phyloP scores from a whole-genome alignment of 2,113 vertebrate genomes.

The Rynchops niger region DNA sequence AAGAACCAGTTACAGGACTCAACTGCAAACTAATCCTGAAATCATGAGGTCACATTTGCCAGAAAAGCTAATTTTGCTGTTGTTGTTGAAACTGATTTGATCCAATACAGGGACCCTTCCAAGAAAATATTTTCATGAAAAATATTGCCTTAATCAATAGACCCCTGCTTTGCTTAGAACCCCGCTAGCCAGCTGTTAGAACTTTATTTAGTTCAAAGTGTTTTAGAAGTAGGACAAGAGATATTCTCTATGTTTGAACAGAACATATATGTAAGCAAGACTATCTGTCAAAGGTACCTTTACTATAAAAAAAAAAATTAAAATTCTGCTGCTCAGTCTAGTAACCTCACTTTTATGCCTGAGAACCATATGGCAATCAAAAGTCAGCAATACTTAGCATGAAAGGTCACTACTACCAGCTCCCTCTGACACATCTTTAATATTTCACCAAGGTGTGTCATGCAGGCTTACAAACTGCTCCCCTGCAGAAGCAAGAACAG shows the following conservation, averaged over 20 bases:
- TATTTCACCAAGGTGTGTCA: not conserved
- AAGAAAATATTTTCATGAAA: not conserved
- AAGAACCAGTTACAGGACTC: not conserved
- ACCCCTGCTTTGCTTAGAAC: not conserved
- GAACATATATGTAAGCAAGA: accelerated
- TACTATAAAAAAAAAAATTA: not conserved
- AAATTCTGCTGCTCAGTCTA: not conserved
- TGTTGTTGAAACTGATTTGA: not conserved
- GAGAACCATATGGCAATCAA: not conserved
- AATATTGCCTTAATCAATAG: not conserved
- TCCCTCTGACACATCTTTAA: not conserved
- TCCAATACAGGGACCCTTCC: not conserved
- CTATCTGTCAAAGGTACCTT: not conserved
- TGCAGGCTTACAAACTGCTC: not conserved
- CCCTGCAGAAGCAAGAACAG: not conserved
- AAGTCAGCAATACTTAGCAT: not conserved
- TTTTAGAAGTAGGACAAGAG: not conserved
- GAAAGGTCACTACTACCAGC: not conserved
- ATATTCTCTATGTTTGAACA: not conserved
- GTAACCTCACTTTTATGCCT: not conserved
- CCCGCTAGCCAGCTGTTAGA: not conserved
- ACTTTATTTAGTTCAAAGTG: not conserved
- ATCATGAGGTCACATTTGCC: not conserved
- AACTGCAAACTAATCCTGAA: not conserved
- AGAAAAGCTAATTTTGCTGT: not conserved